These are phyloP conservation scores for Mionectes macconnelli DNA, from an alignment of 2,113 vertebrate genomes.

Conservation along the genomic window DNA sequence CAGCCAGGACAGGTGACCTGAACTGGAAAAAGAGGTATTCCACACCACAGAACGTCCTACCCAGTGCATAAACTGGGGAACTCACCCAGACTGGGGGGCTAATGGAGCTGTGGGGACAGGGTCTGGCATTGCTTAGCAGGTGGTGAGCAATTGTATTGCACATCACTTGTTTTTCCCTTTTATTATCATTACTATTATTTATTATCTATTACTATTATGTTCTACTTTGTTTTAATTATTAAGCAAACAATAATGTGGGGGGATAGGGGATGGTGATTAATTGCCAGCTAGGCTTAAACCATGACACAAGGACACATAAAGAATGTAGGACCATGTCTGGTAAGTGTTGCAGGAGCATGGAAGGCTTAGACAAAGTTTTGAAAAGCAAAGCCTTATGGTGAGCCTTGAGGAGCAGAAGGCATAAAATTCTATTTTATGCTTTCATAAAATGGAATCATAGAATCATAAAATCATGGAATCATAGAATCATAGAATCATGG, in stretches of 20 bases:
- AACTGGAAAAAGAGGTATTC: neutral
- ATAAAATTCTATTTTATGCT: too few species aligned
- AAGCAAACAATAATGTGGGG: neutral
- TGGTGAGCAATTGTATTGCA: neutral
- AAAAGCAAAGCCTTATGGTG: too few species aligned
- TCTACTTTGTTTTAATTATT: neutral
- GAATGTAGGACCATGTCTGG: neutral
- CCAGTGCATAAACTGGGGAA: neutral
- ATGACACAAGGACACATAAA: neutral
- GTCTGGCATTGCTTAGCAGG: neutral
- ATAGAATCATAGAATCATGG: too few species aligned
- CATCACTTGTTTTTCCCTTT: neutral
- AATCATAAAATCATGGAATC: too few species aligned
- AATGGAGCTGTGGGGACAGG: neutral
- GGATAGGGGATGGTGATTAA: neutral
- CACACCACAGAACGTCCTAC: neutral
- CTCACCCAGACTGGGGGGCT: neutral
- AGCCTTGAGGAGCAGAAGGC: too few species aligned
- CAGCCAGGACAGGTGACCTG: neutral
- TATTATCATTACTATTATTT: neutral
- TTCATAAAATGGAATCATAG: too few species aligned
- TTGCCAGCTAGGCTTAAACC: neutral
- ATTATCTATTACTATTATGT: neutral
- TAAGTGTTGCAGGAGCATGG: neutral
- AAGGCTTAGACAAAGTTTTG: too few species aligned